A percentile compares a stretch with the other conserved stretches of the same genome.
Evolutionary conservation across 2,797 vertebrate genomes (phyloP).

Genomic region (Xenopus petersii): DNA sequence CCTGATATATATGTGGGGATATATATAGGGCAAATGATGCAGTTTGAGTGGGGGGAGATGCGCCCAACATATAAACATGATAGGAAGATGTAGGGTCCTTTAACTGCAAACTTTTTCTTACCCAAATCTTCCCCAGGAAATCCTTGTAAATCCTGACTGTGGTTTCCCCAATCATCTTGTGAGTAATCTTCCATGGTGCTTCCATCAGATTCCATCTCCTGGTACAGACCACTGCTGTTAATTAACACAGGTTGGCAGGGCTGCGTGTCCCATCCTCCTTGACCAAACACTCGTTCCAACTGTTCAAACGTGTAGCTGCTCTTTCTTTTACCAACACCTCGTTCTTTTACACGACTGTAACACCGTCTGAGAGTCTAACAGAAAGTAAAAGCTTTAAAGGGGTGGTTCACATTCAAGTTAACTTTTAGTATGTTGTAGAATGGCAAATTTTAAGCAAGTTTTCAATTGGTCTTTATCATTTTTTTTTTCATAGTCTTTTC

Average conservation of each 20-base stretch:
- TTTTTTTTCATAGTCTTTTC: too few species aligned
- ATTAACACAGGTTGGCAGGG: conserved; percentile 95
- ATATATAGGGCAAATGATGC: too few species aligned
- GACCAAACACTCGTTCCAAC: conserved; percentile 97
- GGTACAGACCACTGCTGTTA: conserved; percentile 97
- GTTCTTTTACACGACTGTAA: conserved; percentile 98
- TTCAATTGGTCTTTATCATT: too few species aligned
- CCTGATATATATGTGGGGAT: too few species aligned
- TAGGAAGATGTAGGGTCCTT: too few species aligned
- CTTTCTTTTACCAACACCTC: conserved; percentile 95
- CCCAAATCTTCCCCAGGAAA: conserved; percentile 92
- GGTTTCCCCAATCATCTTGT: conserved; percentile 96
- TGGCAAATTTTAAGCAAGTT: too few species aligned
- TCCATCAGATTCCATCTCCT: conserved; percentile 96
- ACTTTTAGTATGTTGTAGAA: too few species aligned
- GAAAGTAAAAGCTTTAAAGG: not conserved
- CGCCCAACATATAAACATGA: too few species aligned
- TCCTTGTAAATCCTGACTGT: conserved; percentile 87
- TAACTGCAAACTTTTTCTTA: conserved; percentile 58
- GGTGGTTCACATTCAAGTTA: too few species aligned
- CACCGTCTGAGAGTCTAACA: conserved; percentile 90
- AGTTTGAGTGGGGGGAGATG: too few species aligned
- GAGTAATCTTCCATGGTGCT: conserved; percentile 97
- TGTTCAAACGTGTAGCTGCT: conserved; percentile 98
- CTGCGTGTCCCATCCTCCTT: conserved; percentile 97